Evolutionary conservation across 2,113 vertebrate genomes (phyloP), one percentile per base, ranked within the genome.

Genomic region (Cyprinodon brontotheroides): DNA sequence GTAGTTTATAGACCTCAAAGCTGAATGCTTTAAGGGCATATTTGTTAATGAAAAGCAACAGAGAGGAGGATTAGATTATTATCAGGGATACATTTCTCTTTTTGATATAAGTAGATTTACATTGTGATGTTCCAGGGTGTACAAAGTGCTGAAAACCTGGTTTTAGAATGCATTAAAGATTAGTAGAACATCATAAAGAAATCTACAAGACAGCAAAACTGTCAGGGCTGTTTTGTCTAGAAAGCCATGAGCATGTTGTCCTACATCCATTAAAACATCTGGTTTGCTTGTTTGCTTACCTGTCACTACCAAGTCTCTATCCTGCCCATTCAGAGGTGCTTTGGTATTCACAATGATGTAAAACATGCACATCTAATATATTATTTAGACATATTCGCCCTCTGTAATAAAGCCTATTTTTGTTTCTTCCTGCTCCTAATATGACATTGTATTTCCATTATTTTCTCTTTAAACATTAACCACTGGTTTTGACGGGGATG

Each of bases 401-500:
- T 87, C 75, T 45, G 80, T 92, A 93, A 92, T 93, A 94, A 94
- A 95, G 95, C 61, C 89, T 93, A 85, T 90, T 91, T 91, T 90
- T 91, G 89, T 83, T 82, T 86, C 89, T 90, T 81, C 87, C 91
- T 88, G 85, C 78, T 93, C 80, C 94, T 94, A 93, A 94, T 88
- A 91, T 65, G 91, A 93, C 95, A 92, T 94, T 94, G 94, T 89
- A 91, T 94, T 97, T 97, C 97, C 96, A 98, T 97, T 96, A 97
- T 95, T 93, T 86, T 92, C 96, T 97, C 92, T 94, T 98, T 96
- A 98, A 97, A 96, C 95, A 97, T 98, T 97, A 96, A 98, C 96
- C 95, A 89, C 50, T 62, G 61, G 89, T 94, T 93, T 93, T 94
- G 93, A 94, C 95, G 85, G 75, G 83, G 89, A 94, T 91, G 91